Evolutionary conservation across 2,888 invertebrate species (phyloP), one percentile per base, ranked within the genome.

Genomic region (Melanchra persicariae): DNA sequence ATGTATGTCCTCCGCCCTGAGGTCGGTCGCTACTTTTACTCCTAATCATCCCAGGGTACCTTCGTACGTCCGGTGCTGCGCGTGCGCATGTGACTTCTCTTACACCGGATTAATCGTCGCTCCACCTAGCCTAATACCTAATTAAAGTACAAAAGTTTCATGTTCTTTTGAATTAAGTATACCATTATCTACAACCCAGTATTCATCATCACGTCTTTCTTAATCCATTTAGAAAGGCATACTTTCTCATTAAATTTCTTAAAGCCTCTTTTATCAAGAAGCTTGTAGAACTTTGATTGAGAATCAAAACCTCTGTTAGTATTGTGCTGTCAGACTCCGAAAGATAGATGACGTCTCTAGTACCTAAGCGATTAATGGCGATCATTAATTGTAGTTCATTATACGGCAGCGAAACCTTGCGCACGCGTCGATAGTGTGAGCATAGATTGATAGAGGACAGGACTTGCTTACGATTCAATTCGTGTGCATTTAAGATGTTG

Each of bases 311-410:
- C 40, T 62, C 24, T 40, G 43, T 72, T 57, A 12, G 47, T 40
- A 71, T 76, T 65, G 64, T 75, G n/a, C 60, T 62, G 76, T 64
- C 71, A 69, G 17, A 43, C n/a, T 52, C 22, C 24, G 34, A 19
- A 61, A 65, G 40, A 65, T 52, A 22, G 30, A 71, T 75, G 47
- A 30, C 12, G 40, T 60, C 17, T 2, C n/a, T 49, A 60, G 54
- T 26, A n/a, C 59, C 15, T 37, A 24, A 61, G 8, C 24, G 47
- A 60, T 74, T 24, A 64, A 69, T 70, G 34, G 47, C 19, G 49
- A 59, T 62, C 51, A 57, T 64, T 64, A 68, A 64, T 64, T n/a
- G 63, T 73, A 34, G 43, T 47, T 30, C 40, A 77, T 61, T 64
- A 49, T 68, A 69, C 22, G 22, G 47, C n/a, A 1, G 30, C 15